A percentile compares a stretch with the other conserved stretches of the same genome.
phyloP scores from a whole-genome alignment of 2,797 vertebrate species.

The Spondyliosoma cantharus region DNA sequence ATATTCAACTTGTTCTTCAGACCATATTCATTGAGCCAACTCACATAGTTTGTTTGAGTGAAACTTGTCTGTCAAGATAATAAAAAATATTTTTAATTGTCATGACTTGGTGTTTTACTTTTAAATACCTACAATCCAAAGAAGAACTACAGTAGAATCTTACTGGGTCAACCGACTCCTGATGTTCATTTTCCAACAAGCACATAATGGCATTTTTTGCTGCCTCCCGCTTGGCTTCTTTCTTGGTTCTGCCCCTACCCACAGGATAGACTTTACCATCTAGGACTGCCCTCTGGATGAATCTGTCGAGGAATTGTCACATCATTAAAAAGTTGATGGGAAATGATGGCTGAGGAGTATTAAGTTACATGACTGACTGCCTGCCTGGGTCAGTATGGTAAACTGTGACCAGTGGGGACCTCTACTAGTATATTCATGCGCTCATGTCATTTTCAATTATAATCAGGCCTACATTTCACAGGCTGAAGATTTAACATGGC shows the following conservation, averaged over 20 bases:
- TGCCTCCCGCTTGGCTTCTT: conserved; percentile 24
- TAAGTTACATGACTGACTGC: background rate
- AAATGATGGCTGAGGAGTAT: background rate
- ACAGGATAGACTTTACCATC: conserved; percentile 2
- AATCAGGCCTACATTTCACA: no score
- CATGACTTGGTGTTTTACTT: background rate
- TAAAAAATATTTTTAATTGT: background rate
- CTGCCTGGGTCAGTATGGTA: no score
- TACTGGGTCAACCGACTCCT: conserved; percentile 48
- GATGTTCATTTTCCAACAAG: conserved; percentile 18
- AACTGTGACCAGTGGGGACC: no score
- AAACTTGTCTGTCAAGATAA: conserved; percentile 46
- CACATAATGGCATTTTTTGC: conserved; percentile 70
- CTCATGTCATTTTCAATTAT: no score
- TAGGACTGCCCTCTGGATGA: conserved; percentile 16
- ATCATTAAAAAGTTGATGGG: background rate
- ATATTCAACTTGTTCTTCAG: conserved; percentile 41
- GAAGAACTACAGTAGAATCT: conserved; percentile 19
- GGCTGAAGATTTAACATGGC: no score
- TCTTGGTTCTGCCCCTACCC: conserved; percentile 28
- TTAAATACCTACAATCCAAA: background rate
- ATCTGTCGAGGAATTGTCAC: conserved; percentile 38
- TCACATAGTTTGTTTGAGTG: conserved; percentile 60
- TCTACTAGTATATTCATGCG: no score
- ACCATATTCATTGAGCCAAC: conserved; percentile 82